Conservation (phyloP, 2,888 invertebrate species). For the Dryobotodes eremita region DNA sequence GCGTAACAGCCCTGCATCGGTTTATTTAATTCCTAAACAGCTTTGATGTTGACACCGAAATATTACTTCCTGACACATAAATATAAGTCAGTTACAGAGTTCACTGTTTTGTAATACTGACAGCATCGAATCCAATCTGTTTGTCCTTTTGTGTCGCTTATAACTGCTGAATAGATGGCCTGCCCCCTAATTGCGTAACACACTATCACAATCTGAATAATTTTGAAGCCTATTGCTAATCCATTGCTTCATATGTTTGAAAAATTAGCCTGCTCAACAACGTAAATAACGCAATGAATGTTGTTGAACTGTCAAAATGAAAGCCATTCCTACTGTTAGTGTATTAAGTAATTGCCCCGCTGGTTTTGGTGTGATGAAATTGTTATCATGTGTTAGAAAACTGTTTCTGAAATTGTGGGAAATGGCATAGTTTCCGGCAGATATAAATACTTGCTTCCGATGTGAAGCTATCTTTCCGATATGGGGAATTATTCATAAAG, state of each 20-base stretch:
- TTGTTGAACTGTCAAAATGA: no score
- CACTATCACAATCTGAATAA: no score
- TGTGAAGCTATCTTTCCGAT: no score
- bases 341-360: no score
- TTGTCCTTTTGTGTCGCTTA: conserved; percentile 29
- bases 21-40: conserved; percentile 72
- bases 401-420: conserved; percentile 35
- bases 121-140: conserved; percentile 46
- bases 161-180: conserved; percentile 28
- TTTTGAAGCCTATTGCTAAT: no score
- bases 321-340: no score
- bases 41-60: conserved; percentile 76
- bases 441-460: background rate
- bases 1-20: conserved; percentile 56
- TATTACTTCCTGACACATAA: conserved; percentile 72
- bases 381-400: conserved; percentile 5
- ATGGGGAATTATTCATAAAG: no score
- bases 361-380: conserved; percentile 34
- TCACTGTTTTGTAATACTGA: conserved; percentile 52
- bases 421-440: conserved; percentile 13
- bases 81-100: conserved; percentile 38
- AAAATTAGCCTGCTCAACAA: no score
- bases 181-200: no score
- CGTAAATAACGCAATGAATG: no score
- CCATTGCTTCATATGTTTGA: no score